Percentiles rank a stretch among this genome's conserved stretches.
phyloP scores from a whole-genome alignment of 1,140 invertebrate genomes.

The Vanessa atalanta region DNA sequence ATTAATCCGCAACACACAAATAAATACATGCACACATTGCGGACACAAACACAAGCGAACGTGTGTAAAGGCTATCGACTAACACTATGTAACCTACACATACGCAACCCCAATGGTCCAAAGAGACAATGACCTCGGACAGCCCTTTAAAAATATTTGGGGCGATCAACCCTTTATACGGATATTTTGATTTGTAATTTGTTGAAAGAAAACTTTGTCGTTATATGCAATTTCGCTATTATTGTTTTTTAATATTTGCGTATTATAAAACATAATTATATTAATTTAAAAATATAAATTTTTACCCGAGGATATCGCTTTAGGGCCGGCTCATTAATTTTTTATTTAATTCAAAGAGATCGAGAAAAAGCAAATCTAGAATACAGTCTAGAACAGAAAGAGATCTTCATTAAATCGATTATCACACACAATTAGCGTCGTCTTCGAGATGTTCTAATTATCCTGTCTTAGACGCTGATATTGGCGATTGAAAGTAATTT shows the following conservation, averaged over 20 bases:
- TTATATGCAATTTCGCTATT: too few species aligned
- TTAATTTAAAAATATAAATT: too few species aligned
- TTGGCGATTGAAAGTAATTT: slow-evolving; percentile 9
- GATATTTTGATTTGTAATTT: slow-evolving; percentile 45
- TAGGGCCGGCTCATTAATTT: too few species aligned
- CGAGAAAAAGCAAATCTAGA: too few species aligned
- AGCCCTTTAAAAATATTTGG: slow-evolving; percentile 38
- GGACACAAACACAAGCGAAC: background rate
- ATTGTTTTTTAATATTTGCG: too few species aligned
- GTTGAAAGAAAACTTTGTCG: background rate
- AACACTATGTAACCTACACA: slow-evolving; percentile 5
- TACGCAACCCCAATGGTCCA: slow-evolving; percentile 22
- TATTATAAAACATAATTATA: too few species aligned
- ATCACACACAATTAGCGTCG: background rate
- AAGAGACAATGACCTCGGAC: slow-evolving; percentile 43
- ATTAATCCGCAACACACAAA: slow-evolving; percentile 18
- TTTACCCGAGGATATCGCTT: too few species aligned
- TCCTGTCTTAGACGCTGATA: background rate
- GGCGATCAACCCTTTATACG: slow-evolving; percentile 43
- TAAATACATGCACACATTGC: background rate
- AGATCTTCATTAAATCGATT: background rate
- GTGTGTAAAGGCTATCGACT: background rate
- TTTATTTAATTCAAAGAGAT: too few species aligned
- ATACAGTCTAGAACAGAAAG: background rate
- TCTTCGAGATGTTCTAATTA: background rate